Percentiles rank a stretch among this genome's conserved stretches.
These are phyloP conservation scores for Donacobius atricapilla DNA, from an alignment of 2,113 vertebrate genomes.

Conservation along the genomic window DNA sequence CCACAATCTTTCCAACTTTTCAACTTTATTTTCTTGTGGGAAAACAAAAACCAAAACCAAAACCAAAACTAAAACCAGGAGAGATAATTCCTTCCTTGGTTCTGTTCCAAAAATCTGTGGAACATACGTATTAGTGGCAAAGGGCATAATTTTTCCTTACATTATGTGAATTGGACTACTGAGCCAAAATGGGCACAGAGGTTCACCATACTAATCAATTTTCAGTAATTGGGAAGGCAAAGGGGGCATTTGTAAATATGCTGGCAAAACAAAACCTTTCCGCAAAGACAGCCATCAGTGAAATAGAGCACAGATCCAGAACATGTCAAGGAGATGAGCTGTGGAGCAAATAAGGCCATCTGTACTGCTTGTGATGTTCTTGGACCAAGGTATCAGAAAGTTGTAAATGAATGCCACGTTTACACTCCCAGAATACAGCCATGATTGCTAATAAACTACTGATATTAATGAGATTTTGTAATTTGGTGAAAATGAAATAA, in stretches of 20 bases:
- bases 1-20: neutral
- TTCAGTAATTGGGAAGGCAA: neutral
- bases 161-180: neutral
- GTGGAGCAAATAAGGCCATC: conserved; percentile 48
- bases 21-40: neutral
- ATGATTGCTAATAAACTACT: neutral
- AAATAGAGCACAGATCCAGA: conserved; percentile 46
- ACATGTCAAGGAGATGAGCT: conserved; percentile 34
- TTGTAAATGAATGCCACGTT: conserved; percentile 19
- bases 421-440: neutral
- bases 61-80: neutral
- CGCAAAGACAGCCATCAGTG: conserved; percentile 15
- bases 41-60: neutral
- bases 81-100: neutral
- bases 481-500: neutral
- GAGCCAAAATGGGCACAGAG: neutral
- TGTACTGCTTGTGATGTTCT: conserved; percentile 23
- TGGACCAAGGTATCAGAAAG: conserved; percentile 1
- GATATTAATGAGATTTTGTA: neutral
- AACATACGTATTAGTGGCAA: neutral
- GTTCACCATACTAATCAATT: neutral
- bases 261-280: conserved; percentile 35
- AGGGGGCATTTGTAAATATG: neutral
- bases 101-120: neutral
- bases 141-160: neutral